phyloP scores from a whole-genome alignment of 1,140 invertebrate species.

The Laupala kohalensis region DNA sequence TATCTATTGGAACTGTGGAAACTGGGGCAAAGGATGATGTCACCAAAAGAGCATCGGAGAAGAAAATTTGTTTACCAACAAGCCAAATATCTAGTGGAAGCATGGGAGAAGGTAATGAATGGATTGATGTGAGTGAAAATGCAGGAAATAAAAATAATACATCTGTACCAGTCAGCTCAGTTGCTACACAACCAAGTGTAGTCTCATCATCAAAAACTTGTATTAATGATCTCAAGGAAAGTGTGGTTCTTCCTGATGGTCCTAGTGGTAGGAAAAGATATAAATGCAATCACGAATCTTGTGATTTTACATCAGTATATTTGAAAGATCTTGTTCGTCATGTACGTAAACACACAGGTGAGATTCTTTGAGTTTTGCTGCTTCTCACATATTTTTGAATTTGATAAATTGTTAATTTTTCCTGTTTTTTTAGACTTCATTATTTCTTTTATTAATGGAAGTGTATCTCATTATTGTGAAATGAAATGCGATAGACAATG shows the following conservation, averaged over 20 bases:
- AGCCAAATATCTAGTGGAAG: no score
- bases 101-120: no score
- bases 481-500: background rate
- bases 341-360: constrained; percentile 25
- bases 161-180: background rate
- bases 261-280: constrained; percentile 12
- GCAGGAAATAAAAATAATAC: background rate
- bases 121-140: background rate
- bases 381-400: no score
- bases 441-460: background rate
- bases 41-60: no score
- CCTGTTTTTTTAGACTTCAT: background rate
- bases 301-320: constrained; percentile 23
- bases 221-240: no score
- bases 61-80: no score
- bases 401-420: background rate
- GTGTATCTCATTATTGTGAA: background rate
- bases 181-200: no score
- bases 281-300: constrained; percentile 20
- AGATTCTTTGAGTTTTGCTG: constrained; percentile 9
- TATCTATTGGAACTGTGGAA: no score
- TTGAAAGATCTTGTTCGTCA: constrained; percentile 26
- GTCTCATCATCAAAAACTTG: no score
- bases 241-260: background rate
- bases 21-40: no score